Base-by-base conservation (phyloP, 1,140 invertebrate species). In the Goniozus legneri region DNA sequence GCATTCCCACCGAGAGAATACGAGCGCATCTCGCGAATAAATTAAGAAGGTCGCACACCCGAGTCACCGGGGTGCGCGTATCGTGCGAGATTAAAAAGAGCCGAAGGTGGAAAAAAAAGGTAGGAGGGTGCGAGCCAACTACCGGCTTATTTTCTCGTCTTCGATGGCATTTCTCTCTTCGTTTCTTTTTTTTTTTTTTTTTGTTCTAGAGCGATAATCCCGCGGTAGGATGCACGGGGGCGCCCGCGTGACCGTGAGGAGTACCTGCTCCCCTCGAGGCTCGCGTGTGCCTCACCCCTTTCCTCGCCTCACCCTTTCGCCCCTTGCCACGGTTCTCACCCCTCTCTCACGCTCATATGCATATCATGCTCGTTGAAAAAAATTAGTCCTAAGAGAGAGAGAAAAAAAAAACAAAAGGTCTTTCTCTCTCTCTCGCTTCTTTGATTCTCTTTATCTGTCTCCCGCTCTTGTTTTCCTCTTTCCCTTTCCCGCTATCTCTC, bases 131-230 rank as follows among this genome's bases (percentile, higher is more conserved):
- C 6, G 24, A n/a, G 7, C 21, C 21, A n/a, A n/a, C n/a, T n/a
- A n/a, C n/a, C n/a, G n/a, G n/a, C n/a, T n/a, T n/a, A n/a, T n/a
- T n/a, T 38, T 20, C 15, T 22, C 10, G 24, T 27, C 36, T 38
- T n/a, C n/a, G n/a, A n/a, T n/a, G n/a, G n/a, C n/a, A 21, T 21
- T 38, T 38, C 36, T 38, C 36, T n/a, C 12, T 22, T 21, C 19
- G 15, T 35, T 36, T 35, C 7, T 33, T 18, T 2, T 2, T 15
- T 33, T 10, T 19, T 14, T 10, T 38, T 43, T 44, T 49, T 52
- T 53, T 57, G 47, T 50, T 54, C 46, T 47, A 51, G n/a, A 48
- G 41, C 43, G 50, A 52, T 60, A 60, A 60, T 60, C 57, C 57
- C 42, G 32, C 20, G 12, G 35, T 37, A 24, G 15, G 56, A 58